These are phyloP conservation scores for Eriosoma lanigerum DNA, from an alignment of 1,140 invertebrate species.

Conservation along the genomic window DNA sequence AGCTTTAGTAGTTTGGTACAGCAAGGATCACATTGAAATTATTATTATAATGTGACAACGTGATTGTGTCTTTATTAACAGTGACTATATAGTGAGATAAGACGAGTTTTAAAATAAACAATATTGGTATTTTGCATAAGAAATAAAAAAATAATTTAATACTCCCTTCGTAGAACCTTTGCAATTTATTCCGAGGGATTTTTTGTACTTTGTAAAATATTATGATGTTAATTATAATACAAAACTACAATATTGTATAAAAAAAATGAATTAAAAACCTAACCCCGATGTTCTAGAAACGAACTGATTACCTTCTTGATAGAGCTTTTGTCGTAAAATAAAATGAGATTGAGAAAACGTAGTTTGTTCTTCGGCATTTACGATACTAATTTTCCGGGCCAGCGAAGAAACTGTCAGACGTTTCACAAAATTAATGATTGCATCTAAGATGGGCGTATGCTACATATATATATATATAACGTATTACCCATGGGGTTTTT, in stretches of 20 bases:
- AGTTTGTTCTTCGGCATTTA: not conserved
- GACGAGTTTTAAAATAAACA: not conserved
- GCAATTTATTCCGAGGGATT: not conserved
- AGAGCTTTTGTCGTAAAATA: not conserved
- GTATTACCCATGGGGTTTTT: conserved; percentile 6
- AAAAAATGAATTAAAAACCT: not conserved
- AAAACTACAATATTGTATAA: not conserved
- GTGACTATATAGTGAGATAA: too few species aligned
- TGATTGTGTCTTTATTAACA: too few species aligned
- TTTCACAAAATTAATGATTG: conserved; percentile 12
- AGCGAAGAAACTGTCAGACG: conserved; percentile 20
- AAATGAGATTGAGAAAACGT: not conserved
- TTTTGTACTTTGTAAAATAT: conserved; percentile 4
- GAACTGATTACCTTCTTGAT: conserved; percentile 17
- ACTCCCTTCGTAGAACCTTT: too few species aligned
- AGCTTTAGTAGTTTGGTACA: too few species aligned
- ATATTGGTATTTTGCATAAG: not conserved
- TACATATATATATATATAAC: too few species aligned
- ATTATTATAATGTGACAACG: too few species aligned
- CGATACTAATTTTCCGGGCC: conserved; percentile 13
- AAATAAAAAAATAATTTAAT: not conserved
- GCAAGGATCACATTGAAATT: too few species aligned
- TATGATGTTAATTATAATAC: not conserved
- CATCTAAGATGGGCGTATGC: not conserved
- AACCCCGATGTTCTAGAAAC: not conserved